These are phyloP conservation scores for Diplazon laetatorius DNA, from an alignment of 2,888 invertebrate genomes.

Conservation along the genomic window DNA sequence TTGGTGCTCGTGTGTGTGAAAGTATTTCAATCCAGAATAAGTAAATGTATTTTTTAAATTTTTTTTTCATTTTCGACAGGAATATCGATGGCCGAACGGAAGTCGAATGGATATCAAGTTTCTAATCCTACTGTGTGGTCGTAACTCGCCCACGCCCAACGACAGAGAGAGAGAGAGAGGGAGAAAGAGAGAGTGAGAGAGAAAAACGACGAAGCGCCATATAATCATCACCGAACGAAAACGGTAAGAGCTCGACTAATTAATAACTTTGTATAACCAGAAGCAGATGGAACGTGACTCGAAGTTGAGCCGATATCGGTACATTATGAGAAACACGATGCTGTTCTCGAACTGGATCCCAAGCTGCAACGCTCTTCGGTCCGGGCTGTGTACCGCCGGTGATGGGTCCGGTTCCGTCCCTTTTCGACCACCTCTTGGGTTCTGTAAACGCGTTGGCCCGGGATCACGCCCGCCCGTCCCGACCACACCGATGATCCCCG, in stretches of 20 bases:
- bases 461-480: slow-evolving; percentile 67
- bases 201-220: background rate
- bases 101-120: background rate
- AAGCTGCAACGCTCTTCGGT: slow-evolving; percentile 30
- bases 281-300: slow-evolving; percentile 77
- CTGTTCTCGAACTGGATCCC: slow-evolving; percentile 18
- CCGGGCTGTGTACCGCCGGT: too few relatives aligned
- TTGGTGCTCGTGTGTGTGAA: background rate
- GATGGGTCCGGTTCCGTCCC: background rate
- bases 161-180: background rate
- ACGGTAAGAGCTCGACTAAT: slow-evolving; percentile 71
- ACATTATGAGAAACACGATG: slow-evolving; percentile 53
- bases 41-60: background rate
- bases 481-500: slow-evolving; percentile 74
- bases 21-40: background rate
- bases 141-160: background rate
- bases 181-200: background rate
- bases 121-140: background rate
- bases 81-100: background rate
- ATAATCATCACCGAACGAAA: background rate
- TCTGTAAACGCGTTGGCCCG: slow-evolving; percentile 50
- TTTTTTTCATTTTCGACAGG: background rate
- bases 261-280: slow-evolving; percentile 80
- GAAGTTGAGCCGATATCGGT: slow-evolving; percentile 61
- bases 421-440: background rate